Conservation (phyloP, 1,140 invertebrate genomes). For the Hycleus phaleratus region DNA sequence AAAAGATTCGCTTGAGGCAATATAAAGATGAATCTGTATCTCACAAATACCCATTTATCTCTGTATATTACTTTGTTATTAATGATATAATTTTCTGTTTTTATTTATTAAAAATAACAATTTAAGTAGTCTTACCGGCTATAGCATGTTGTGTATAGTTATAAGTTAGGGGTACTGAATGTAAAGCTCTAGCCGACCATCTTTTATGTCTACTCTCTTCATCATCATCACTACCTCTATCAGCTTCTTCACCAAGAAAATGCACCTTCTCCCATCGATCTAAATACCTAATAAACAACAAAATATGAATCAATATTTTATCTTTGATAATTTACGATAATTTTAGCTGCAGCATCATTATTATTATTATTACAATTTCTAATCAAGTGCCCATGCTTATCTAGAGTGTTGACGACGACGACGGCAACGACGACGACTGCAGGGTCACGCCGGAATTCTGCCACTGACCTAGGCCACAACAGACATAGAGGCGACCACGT, state of each 20-base stretch:
- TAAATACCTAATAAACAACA: slow-evolving; percentile 54
- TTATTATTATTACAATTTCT: background rate
- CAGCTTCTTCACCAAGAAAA: slow-evolving; percentile 72
- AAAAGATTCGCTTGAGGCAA: too few species aligned
- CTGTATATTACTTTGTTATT: too few species aligned
- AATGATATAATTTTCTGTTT: background rate
- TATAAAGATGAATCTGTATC: too few species aligned
- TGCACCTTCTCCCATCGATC: slow-evolving; percentile 80
- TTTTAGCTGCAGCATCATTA: too few species aligned
- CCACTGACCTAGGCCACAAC: slow-evolving; percentile 20
- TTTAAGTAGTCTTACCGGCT: slow-evolving; percentile 48
- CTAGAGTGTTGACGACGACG: slow-evolving; percentile 1
- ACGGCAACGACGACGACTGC: background rate
- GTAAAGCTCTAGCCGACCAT: slow-evolving; percentile 57
- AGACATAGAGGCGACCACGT: slow-evolving; percentile 15
- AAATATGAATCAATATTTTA: too few species aligned
- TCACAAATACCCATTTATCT: background rate
- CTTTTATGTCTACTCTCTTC: slow-evolving; percentile 64
- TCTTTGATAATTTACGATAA: too few species aligned
- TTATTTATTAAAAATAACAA: background rate
- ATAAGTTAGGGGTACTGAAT: slow-evolving; percentile 70
- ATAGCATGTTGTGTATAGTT: slow-evolving; percentile 78
- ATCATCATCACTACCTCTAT: slow-evolving; percentile 65
- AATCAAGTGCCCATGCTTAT: slow-evolving; percentile 8
- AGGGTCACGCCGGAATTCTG: slow-evolving; percentile 13